A percentile compares a stretch with the other conserved stretches of the same genome.
These are phyloP conservation scores for Falco cherrug DNA, from an alignment of 2,797 vertebrate genomes.

Conservation along the genomic window DNA sequence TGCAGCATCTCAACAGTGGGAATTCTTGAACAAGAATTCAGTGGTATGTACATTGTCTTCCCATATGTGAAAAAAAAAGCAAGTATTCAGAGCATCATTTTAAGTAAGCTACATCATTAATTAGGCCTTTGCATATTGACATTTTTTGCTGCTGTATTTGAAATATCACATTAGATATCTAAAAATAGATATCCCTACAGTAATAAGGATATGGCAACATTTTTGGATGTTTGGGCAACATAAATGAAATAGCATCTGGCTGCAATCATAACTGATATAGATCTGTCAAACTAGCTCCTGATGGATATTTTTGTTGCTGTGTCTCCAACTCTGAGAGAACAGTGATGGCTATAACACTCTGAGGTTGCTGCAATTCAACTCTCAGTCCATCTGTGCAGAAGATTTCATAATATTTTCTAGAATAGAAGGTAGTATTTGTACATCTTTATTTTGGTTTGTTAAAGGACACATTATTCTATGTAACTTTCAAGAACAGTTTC, in stretches of 20 bases:
- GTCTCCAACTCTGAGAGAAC: slow-evolving; percentile 51
- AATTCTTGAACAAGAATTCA: neutral
- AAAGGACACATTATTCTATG: slow-evolving; percentile 42
- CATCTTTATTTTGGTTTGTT: slow-evolving; percentile 58
- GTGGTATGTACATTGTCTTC: neutral
- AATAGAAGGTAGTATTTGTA: slow-evolving; percentile 52
- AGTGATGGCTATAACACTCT: slow-evolving; percentile 28
- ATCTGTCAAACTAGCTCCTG: slow-evolving; percentile 34
- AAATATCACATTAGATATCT: neutral
- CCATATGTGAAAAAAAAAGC: neutral
- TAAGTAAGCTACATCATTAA: neutral
- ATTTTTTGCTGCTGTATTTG: neutral
- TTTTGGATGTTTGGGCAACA: neutral
- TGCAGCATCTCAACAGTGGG: neutral
- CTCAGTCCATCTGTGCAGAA: slow-evolving; percentile 70
- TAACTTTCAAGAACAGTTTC: slow-evolving; percentile 31
- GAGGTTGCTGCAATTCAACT: slow-evolving; percentile 71
- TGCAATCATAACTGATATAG: slow-evolving; percentile 23
- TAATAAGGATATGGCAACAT: neutral
- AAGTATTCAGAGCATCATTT: neutral
- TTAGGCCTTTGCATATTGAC: neutral
- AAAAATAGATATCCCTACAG: neutral
- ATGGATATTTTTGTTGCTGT: slow-evolving; percentile 53
- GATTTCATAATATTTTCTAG: slow-evolving; percentile 69
- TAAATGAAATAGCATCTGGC: slow-evolving; percentile 46